These are phyloP conservation scores for Erannis defoliaria DNA, from an alignment of 2,888 invertebrate genomes.

Conservation along the genomic window DNA sequence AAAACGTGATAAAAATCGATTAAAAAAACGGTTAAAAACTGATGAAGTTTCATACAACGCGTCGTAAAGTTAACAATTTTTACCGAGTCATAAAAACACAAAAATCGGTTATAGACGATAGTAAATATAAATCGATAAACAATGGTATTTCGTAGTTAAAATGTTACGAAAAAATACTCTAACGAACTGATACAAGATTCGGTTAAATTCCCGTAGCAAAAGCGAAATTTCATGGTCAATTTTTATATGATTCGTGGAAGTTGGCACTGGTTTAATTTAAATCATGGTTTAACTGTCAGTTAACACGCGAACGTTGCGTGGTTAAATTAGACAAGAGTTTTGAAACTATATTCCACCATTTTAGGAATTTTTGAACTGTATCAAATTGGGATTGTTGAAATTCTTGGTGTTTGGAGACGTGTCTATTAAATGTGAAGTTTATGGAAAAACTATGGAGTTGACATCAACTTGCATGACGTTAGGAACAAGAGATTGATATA, in stretches of 20 bases:
- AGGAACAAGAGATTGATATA: no score
- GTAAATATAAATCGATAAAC: conserved; percentile 46
- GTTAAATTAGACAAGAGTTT: conserved; percentile 71
- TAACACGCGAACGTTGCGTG: conserved; percentile 72
- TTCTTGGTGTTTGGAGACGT: conserved; percentile 17
- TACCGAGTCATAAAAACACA: conserved; percentile 35
- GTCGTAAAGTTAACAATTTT: conserved; percentile 24
- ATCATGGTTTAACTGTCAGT: conserved; percentile 69
- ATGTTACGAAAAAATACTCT: conserved; percentile 41
- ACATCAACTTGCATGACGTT: neutral
- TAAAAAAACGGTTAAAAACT: conserved; percentile 13
- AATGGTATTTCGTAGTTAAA: conserved; percentile 45
- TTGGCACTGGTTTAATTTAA: conserved; percentile 82
- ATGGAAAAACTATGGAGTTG: conserved; percentile 6
- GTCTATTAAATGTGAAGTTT: conserved; percentile 46
- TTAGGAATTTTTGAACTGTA: conserved; percentile 50
- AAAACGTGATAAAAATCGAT: conserved; percentile 6
- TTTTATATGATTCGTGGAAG: conserved; percentile 82
- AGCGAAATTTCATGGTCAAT: conserved; percentile 84
- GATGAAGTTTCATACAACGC: conserved; percentile 4
- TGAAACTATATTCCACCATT: conserved; percentile 60
- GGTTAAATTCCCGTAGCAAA: conserved; percentile 70
- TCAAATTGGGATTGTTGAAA: conserved; percentile 25
- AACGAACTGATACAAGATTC: conserved; percentile 58
- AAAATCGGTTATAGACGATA: conserved; percentile 38